Evolutionary conservation across 2,113 vertebrate genomes (phyloP).

Genomic region (Phrynosoma platyrhinos): DNA sequence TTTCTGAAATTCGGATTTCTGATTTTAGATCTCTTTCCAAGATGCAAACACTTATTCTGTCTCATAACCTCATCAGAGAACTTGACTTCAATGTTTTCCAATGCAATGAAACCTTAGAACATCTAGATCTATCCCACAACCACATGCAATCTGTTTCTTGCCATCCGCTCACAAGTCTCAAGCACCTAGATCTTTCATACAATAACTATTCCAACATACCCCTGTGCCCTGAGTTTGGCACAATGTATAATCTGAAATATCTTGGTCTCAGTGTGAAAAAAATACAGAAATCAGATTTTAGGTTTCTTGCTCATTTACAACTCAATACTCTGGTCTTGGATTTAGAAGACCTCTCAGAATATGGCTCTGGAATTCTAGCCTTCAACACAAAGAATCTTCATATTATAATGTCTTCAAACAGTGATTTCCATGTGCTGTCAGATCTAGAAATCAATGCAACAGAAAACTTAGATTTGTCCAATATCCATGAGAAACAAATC

Average conservation of each 20-base stretch:
- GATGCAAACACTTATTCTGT: constrained; percentile 82
- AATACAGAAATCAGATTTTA: constrained; percentile 76
- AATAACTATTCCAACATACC: constrained; percentile 81
- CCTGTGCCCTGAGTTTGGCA: constrained; percentile 80
- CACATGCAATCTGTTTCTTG: constrained; percentile 77
- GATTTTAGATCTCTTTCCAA: constrained; percentile 74
- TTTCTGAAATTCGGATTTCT: constrained; percentile 71
- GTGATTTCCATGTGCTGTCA: constrained; percentile 63
- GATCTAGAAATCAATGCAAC: constrained; percentile 75
- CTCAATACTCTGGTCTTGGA: constrained; percentile 78
- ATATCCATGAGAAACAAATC: constrained; percentile 56
- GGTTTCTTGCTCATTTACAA: constrained; percentile 68
- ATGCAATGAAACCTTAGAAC: constrained; percentile 77
- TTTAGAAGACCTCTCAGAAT: constrained; percentile 69
- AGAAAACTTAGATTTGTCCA: constrained; percentile 75
- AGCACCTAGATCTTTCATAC: constrained; percentile 82
- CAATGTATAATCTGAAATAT: constrained; percentile 76
- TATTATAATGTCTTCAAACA: constrained; percentile 64
- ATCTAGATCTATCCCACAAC: constrained; percentile 90
- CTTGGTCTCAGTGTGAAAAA: constrained; percentile 80
- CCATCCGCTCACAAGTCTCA: constrained; percentile 66
- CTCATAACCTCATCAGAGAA: constrained; percentile 80
- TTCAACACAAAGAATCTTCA: constrained; percentile 76
- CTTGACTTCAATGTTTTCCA: constrained; percentile 79
- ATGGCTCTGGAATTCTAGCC: constrained; percentile 79